Evolutionary conservation across 2,797 vertebrate genomes (phyloP), one percentile per base, ranked within the genome.

Genomic region (Loris lydekkerianus): DNA sequence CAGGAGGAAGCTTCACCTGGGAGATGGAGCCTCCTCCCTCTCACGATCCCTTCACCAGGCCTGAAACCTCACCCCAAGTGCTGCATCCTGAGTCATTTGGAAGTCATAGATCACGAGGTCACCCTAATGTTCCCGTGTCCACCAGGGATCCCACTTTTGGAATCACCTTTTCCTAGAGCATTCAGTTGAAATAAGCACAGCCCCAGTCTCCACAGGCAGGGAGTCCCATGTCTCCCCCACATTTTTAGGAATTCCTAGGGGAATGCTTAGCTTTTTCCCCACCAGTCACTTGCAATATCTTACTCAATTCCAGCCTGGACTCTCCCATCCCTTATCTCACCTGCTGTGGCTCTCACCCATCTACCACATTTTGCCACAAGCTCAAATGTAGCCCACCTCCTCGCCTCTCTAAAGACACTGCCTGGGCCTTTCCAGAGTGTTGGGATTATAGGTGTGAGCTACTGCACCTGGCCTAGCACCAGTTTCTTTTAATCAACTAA

Each of bases 21-120:
- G 97, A 97, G 94, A 89, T 60, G 95, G 0, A 86, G 95, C 87
- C 0, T 94, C 70, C 72, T 93, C 93, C 94, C 96, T 96, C 92
- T 92, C 81, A 37, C 46, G 75, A 92, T 97, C 96, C 94, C 96
- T 96, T 89, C 78, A 70, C 95, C 87, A 88, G 93, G 93, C 97
- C 97, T 94, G 84, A 97, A 98, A 97, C 94, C 96, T 97, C 93
- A 96, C 94, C 96, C 95, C 70, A 95, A 96, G 75, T 92, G 93
- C 90, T 77, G 91, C 49, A 77, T 93, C 92, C 85, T 93, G 89
- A 88, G 80, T 58, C 93, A 96, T 95, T 75, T 96, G 95, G 95
- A 96, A 96, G 92, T 95, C 89, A 89, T 85, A 1, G 13, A 73
- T 65, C 67, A 60, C 18, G 40, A 69, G 8, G 61, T n/a, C 61